Evolutionary conservation across 2,797 vertebrate species (phyloP), one percentile per base, ranked within the genome.

Genomic region (Hephaestus fuliginosus): DNA sequence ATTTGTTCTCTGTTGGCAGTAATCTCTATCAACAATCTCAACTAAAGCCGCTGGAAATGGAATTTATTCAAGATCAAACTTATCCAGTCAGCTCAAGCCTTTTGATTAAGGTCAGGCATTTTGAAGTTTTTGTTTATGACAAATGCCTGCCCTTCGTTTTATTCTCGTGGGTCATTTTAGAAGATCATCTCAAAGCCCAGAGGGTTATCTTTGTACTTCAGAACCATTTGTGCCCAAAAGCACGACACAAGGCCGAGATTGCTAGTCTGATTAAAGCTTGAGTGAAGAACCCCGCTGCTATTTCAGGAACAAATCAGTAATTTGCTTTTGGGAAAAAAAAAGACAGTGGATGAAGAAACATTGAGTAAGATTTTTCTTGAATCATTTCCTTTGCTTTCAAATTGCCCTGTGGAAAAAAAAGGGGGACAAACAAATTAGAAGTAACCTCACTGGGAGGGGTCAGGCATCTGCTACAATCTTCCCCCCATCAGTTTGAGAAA

Each of bases 381-480:
- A 81, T 91, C n/a, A 79, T 81, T 81, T 75, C 65, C 78, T 81
- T 82, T 53, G 70, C 58, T 80, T 69, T 88, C 74, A 80, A 76
- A 91, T 66, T 67, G 43, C 76, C 86, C 78, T 64, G 25, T 51
- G 20, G 58, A 71, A 86, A 62, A 84, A 76, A 84, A 76, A 76
- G 33, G 44, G 73, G 80, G 49, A 63, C 80, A 86, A 85, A 90
- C 85, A 90, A 90, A 93, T 94, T 85, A 90, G 86, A 92, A 88
- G 84, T 88, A 92, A 91, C 88, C 88, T 92, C 81, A 39, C 63
- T 76, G 80, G 87, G 84, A 90, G 57, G 84, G 86, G 89, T 92
- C 88, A 89, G 81, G 69, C 81, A 75, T 90, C 85, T 88, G 75
- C 82, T 78, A 39, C 70, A 86, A 85, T 91, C 75, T 83, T 63